Evolutionary conservation across 2,113 vertebrate genomes (phyloP).

Genomic region (Cyanoderma ruficeps): DNA sequence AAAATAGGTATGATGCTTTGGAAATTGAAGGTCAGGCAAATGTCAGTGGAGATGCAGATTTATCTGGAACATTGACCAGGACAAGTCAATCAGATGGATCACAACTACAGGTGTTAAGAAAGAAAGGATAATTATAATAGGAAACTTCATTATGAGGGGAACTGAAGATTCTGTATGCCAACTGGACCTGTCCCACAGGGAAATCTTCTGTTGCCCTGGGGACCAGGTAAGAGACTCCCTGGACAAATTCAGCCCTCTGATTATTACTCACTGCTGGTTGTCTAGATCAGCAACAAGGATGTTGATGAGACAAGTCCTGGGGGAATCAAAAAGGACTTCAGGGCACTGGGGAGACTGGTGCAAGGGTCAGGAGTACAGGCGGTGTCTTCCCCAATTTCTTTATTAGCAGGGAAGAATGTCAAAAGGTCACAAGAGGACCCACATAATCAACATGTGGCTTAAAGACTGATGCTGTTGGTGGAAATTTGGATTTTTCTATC

Average conservation of each 20-base stretch:
- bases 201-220: background rate
- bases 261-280: background rate
- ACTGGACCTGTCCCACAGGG: background rate
- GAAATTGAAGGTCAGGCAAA: background rate
- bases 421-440: background rate
- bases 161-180: background rate
- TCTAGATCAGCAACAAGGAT: background rate
- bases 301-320: background rate
- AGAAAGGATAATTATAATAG: background rate
- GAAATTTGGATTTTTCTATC: fast-evolving
- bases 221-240: background rate
- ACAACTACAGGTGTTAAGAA: background rate
- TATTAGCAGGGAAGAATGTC: background rate
- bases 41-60: background rate
- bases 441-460: background rate
- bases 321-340: background rate
- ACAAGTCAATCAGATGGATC: background rate
- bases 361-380: background rate
- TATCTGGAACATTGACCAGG: background rate
- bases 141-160: background rate
- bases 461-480: background rate
- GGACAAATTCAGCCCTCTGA: background rate
- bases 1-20: background rate
- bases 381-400: background rate
- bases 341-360: background rate